Base-by-base conservation (phyloP, 2,113 vertebrate genomes). In the Notarius quadriscutis region DNA sequence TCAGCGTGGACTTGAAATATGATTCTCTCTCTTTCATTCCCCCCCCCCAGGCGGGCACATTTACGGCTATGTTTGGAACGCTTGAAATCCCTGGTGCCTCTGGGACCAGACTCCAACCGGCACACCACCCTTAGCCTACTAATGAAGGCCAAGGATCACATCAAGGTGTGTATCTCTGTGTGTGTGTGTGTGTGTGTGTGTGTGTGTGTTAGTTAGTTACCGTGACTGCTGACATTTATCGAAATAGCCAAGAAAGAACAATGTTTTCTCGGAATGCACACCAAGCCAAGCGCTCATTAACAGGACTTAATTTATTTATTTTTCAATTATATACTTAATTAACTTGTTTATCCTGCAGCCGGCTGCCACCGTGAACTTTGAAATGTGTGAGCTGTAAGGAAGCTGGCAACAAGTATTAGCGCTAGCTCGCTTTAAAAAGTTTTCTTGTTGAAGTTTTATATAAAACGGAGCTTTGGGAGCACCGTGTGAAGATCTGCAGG, bases 91-190 rank as follows among this genome's bases (percentile, higher is more conserved):
- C 91, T 98, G 9, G 97, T 99, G 83, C 98, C 98, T 0, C 92
- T 97, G 75, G 97, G 97, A 85, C 96, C 96, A 0, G 96, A 97
- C 14, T 96, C 96, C 34, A 96, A 95, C 92, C 94, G 95, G 84
- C 98, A 99, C 93, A 99, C 98, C 53, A 99, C 98, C 0, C 94
- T 99, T 91, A 98, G 97, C 94, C 95, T 99, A 84, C 96, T 99
- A 90, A 99, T 96, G 91, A 97, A 95, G 94, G 98, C 98, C 89
- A 96, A 96, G 93, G 94, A 96, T 90, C 97, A 98, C 95, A 99
- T 99, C 92, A 97, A 98, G 97, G 57, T 62, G 53, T 41, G 81
- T 0, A 1, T 48, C 57, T 10, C 57, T 7, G 53, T 7, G 34
- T 34, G 51, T 18, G 15, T 67, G 17, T 15, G 34, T 50, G 72